Percentiles rank a stretch among this genome's conserved stretches.
Conservation (phyloP, 2,113 vertebrate genomes). For the Oenanthe oenanthe region DNA sequence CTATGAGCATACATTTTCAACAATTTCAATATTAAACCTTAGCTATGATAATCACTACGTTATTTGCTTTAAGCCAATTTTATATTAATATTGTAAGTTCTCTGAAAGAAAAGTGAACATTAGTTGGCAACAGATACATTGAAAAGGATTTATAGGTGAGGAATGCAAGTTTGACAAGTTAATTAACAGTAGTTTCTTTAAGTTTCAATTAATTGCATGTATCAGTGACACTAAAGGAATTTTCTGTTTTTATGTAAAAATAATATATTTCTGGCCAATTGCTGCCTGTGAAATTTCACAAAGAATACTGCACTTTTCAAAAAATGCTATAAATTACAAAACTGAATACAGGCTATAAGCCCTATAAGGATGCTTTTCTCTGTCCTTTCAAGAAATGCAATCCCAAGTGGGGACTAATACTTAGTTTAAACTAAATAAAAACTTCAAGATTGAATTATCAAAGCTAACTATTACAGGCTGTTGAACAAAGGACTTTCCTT, state of each 20-base stretch:
- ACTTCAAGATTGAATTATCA: background rate
- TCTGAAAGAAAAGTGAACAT: background rate
- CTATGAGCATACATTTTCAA: background rate
- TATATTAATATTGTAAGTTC: background rate
- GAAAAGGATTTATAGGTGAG: background rate
- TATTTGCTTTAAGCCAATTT: background rate
- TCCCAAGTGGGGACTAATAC: background rate
- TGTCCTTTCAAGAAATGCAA: background rate
- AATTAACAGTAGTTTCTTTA: background rate
- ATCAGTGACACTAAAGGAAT: background rate
- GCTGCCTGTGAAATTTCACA: background rate
- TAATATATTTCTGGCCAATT: background rate
- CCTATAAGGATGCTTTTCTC: background rate
- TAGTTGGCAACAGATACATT: background rate
- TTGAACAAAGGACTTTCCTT: background rate
- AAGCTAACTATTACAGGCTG: background rate
- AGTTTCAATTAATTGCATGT: background rate
- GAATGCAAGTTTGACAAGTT: background rate
- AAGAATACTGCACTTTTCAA: background rate
- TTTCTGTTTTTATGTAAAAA: background rate
- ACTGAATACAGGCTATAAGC: background rate
- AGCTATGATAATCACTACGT: background rate
- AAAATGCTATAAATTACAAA: background rate
- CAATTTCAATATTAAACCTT: background rate
- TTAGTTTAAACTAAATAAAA: slow-evolving; percentile 12